These are phyloP conservation scores for Laupala kohalensis DNA, from an alignment of 1,140 invertebrate species.

Conservation along the genomic window DNA sequence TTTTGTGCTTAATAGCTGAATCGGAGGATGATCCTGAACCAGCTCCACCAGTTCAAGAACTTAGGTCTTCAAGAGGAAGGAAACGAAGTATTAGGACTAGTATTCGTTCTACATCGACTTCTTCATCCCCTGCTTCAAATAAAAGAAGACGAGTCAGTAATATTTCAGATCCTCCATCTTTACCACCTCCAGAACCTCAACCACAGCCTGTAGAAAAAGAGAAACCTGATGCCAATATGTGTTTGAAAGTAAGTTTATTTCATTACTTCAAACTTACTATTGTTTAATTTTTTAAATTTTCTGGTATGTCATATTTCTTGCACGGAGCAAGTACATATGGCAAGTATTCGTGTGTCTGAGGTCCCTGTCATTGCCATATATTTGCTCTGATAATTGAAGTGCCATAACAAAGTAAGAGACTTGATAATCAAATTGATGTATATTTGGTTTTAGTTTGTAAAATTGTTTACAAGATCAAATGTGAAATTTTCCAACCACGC, in stretches of 20 bases:
- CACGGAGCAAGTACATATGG: too few relatives aligned
- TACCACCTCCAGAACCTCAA: slow-evolving; percentile 33
- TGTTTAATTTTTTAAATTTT: too few relatives aligned
- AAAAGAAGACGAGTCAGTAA: slow-evolving; percentile 19
- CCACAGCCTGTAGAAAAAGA: slow-evolving; percentile 44
- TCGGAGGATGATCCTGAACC: slow-evolving; percentile 10
- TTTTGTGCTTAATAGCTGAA: slow-evolving; percentile 1
- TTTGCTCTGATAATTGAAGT: too few relatives aligned
- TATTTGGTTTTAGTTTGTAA: too few relatives aligned
- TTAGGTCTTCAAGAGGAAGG: neutral
- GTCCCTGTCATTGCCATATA: too few relatives aligned
- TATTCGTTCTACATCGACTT: slow-evolving; percentile 18
- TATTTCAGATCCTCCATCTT: slow-evolving; percentile 25
- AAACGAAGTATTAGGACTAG: slow-evolving; percentile 7
- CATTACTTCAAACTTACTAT: too few relatives aligned
- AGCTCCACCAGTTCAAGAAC: neutral
- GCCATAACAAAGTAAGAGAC: too few relatives aligned
- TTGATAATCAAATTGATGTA: too few relatives aligned
- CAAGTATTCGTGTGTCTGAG: too few relatives aligned
- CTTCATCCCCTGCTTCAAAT: slow-evolving; percentile 23
- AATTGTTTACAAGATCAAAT: too few relatives aligned
- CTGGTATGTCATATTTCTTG: too few relatives aligned
- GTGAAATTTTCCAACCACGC: too few relatives aligned
- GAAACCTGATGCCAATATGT: slow-evolving; percentile 72
- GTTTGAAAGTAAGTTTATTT: slow-evolving; percentile 48